Percentiles rank a stretch among this genome's conserved stretches.
Evolutionary conservation across 2,113 vertebrate genomes (phyloP).

Genomic region (Casuarius casuarius): DNA sequence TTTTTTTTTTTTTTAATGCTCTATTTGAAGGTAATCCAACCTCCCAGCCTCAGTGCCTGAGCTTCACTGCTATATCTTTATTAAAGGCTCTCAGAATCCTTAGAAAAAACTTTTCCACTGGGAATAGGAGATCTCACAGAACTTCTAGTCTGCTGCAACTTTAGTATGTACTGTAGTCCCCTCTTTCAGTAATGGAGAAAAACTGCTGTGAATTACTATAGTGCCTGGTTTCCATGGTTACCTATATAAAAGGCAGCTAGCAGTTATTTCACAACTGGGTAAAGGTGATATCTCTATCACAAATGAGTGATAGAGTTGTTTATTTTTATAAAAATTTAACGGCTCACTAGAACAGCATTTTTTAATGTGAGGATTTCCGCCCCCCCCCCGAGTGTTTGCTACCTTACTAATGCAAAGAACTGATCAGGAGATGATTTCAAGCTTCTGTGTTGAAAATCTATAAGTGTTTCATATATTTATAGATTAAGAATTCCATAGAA

Average conservation of each 20-base stretch:
- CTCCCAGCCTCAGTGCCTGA: not conserved
- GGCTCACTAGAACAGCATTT: not conserved
- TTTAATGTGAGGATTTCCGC: not conserved
- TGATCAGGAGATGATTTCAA: not conserved
- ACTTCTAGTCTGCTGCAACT: not conserved
- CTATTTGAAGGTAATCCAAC: too few relatives aligned
- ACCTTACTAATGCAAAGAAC: not conserved
- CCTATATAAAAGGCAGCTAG: not conserved
- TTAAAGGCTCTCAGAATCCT: not conserved
- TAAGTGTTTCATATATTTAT: not conserved
- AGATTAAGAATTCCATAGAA: not conserved
- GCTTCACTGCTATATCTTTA: not conserved
- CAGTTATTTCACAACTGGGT: not conserved
- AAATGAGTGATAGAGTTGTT: not conserved
- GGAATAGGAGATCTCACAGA: not conserved
- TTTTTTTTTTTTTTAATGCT: not conserved
- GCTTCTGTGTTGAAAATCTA: not conserved
- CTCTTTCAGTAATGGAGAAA: not conserved
- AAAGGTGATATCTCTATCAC: not conserved
- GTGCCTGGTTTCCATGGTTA: slow-evolving; percentile 14
- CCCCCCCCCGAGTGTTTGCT: not conserved
- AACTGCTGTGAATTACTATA: not conserved
- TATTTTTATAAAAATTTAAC: not conserved
- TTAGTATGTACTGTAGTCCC: not conserved
- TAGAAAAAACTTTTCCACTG: not conserved